phyloP scores from a whole-genome alignment of 2,888 invertebrate species.

The Eremobia ochroleuca region DNA sequence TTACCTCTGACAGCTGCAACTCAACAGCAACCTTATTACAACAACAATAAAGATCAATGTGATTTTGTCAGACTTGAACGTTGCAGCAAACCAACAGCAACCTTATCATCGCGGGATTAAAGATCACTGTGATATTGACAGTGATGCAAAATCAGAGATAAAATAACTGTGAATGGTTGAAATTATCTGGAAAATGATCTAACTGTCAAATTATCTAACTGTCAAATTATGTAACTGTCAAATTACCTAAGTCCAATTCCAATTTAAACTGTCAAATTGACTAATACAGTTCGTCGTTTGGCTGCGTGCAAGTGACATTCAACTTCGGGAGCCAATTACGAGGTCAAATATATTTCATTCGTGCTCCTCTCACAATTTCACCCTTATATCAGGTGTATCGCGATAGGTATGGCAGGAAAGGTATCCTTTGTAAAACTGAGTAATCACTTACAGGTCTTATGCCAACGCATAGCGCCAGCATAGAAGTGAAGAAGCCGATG shows the following conservation, averaged over 20 bases:
- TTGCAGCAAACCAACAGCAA: background rate
- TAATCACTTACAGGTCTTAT: conserved; percentile 79
- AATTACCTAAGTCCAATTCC: too few species aligned
- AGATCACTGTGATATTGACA: background rate
- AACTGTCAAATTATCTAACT: background rate
- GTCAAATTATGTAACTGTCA: too few species aligned
- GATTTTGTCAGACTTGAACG: background rate
- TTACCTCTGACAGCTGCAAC: background rate
- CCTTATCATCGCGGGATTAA: background rate
- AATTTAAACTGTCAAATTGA: too few species aligned
- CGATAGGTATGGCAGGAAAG: conserved; percentile 11
- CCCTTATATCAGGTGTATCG: background rate
- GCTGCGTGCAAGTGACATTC: background rate
- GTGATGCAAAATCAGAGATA: background rate
- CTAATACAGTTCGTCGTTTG: background rate
- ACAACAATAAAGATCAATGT: background rate
- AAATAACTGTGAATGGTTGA: background rate
- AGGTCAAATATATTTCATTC: background rate
- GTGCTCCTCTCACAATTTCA: background rate
- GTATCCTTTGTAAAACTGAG: conserved; percentile 34
- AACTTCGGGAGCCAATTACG: background rate
- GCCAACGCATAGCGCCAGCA: conserved; percentile 83
- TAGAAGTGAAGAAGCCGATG: conserved; percentile 84
- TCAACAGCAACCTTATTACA: background rate
- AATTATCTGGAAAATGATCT: too few species aligned